These are phyloP conservation scores for Zaprionus davidi DNA, from an alignment of 1,140 invertebrate species.

Conservation along the genomic window DNA sequence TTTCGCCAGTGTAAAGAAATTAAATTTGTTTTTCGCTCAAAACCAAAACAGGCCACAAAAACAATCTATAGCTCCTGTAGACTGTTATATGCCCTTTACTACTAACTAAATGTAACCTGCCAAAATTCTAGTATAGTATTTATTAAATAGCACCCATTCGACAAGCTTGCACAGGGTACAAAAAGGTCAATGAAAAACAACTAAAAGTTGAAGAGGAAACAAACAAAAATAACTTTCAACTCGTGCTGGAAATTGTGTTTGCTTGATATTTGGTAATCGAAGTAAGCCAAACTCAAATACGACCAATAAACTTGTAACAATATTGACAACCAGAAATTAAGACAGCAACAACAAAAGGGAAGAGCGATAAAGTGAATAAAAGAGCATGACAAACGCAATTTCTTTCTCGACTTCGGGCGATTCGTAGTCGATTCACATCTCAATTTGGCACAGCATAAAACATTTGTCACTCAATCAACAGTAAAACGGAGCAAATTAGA, in stretches of 20 bases:
- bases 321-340: slow-evolving; percentile 21
- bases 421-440: slow-evolving; percentile 12
- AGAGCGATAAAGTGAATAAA: slow-evolving; percentile 7
- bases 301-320: slow-evolving; percentile 8
- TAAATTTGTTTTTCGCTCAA: too few relatives aligned
- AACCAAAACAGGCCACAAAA: too few relatives aligned
- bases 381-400: slow-evolving; percentile 24
- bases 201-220: not conserved
- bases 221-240: slow-evolving; percentile 2
- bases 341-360: not conserved
- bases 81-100: too few relatives aligned
- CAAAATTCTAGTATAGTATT: not conserved
- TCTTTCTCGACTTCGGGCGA: not conserved
- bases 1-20: too few relatives aligned
- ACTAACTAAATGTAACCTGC: too few relatives aligned
- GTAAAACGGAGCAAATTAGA: slow-evolving; percentile 60
- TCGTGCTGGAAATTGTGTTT: slow-evolving; percentile 3
- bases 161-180: not conserved
- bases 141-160: not conserved
- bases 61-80: too few relatives aligned
- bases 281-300: slow-evolving; percentile 5
- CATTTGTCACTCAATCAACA: slow-evolving; percentile 65
- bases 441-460: slow-evolving; percentile 50
- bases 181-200: not conserved
- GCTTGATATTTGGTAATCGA: slow-evolving; percentile 1